Conservation (phyloP, 2,113 vertebrate species). For the Misgurnus anguillicaudatus region DNA sequence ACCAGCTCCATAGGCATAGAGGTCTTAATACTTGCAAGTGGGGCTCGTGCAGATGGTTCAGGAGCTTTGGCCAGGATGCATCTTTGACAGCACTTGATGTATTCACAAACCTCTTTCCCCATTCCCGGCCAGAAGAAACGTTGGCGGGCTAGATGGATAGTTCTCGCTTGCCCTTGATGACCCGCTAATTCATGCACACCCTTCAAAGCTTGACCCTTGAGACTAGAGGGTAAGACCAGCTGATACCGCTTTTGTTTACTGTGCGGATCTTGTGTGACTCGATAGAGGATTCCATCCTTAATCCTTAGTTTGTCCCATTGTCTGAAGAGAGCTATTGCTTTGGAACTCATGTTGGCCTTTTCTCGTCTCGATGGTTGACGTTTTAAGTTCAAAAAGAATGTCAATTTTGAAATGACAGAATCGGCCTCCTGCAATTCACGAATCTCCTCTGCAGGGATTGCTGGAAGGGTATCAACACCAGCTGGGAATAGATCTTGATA, state of each 20-base stretch:
- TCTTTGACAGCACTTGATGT: not conserved
- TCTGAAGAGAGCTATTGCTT: not conserved
- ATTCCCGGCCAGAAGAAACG: not conserved
- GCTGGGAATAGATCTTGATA: not conserved
- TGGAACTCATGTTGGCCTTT: not conserved
- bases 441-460: too few relatives aligned
- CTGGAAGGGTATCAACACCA: not conserved
- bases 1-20: slow-evolving; percentile 8
- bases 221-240: slow-evolving; percentile 1
- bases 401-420: too few relatives aligned
- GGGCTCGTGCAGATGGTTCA: not conserved
- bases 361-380: not conserved
- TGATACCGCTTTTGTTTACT: not conserved
- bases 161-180: slow-evolving; percentile 2
- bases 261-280: slow-evolving; percentile 21
- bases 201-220: not conserved
- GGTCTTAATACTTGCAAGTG: too few relatives aligned
- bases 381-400: not conserved
- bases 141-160: not conserved
- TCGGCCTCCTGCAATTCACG: too few relatives aligned
- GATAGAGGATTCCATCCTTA: not conserved
- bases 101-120: not conserved
- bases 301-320: not conserved
- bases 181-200: not conserved
- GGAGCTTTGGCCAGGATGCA: slow-evolving; percentile 1